A percentile compares a stretch with the other conserved stretches of the same genome.
These are phyloP conservation scores for Cynocephalus volans DNA, from an alignment of 2,113 vertebrate genomes.

Conservation along the genomic window DNA sequence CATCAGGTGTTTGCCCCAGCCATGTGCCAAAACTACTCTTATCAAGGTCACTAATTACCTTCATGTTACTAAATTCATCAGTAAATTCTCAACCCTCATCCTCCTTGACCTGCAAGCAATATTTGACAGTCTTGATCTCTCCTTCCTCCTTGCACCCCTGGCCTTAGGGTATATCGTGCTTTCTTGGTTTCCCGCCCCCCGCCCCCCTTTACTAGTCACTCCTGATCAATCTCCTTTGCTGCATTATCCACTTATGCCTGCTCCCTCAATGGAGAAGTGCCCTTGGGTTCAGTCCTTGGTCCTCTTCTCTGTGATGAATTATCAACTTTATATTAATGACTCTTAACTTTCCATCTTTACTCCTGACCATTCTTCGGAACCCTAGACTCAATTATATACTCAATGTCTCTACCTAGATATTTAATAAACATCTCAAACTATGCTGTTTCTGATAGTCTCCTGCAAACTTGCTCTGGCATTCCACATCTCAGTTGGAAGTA, in stretches of 20 bases:
- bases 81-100: neutral
- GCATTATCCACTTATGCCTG: neutral
- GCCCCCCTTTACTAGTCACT: neutral
- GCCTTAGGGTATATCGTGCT: neutral
- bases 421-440: neutral
- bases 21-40: neutral
- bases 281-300: neutral
- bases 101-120: neutral
- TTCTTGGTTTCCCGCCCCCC: neutral
- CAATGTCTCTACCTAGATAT: neutral
- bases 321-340: neutral
- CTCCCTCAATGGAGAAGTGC: neutral
- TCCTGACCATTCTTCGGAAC: neutral
- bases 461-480: neutral
- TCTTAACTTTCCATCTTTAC: neutral
- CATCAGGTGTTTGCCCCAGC: neutral
- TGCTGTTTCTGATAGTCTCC: neutral
- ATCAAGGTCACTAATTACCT: neutral
- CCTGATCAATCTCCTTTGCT: neutral
- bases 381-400: neutral
- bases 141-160: neutral
- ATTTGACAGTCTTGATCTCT: neutral
- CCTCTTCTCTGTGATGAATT: neutral
- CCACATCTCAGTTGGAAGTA: neutral
- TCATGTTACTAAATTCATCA: neutral